Conservation (phyloP, 2,797 vertebrate species). For the Meriones psammophilus region DNA sequence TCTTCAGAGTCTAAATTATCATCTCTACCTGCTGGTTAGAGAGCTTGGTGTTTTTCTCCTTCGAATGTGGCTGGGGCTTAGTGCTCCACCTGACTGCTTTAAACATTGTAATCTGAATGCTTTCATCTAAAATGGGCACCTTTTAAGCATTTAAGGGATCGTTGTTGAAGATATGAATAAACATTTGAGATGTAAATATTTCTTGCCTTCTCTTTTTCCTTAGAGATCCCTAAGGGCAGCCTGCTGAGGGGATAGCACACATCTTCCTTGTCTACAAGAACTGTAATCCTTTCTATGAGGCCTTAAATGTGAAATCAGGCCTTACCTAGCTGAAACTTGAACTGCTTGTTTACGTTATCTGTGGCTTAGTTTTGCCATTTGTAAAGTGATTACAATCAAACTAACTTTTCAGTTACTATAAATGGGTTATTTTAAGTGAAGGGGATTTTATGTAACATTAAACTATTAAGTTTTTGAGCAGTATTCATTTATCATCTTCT, state of each 20-base stretch:
- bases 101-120: not conserved
- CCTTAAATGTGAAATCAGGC: not conserved
- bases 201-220: not conserved
- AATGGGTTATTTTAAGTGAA: not conserved
- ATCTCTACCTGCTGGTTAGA: not conserved
- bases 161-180: not conserved
- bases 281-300: not conserved
- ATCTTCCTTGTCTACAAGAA: not conserved
- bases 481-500: not conserved
- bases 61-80: not conserved
- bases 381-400: not conserved
- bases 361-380: not conserved
- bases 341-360: not conserved
- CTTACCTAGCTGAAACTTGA: not conserved
- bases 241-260: not conserved
- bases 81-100: not conserved
- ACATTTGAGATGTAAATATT: not conserved
- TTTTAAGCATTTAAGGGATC: not conserved
- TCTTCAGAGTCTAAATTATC: constrained; percentile 23
- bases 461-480: not conserved
- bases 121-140: not conserved
- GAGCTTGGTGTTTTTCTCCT: constrained; percentile 34
- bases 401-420: not conserved
- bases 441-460: not conserved
- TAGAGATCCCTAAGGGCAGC: not conserved